Evolutionary conservation across 2,113 vertebrate species (phyloP).

Genomic region (Mohoua ochrocephala): DNA sequence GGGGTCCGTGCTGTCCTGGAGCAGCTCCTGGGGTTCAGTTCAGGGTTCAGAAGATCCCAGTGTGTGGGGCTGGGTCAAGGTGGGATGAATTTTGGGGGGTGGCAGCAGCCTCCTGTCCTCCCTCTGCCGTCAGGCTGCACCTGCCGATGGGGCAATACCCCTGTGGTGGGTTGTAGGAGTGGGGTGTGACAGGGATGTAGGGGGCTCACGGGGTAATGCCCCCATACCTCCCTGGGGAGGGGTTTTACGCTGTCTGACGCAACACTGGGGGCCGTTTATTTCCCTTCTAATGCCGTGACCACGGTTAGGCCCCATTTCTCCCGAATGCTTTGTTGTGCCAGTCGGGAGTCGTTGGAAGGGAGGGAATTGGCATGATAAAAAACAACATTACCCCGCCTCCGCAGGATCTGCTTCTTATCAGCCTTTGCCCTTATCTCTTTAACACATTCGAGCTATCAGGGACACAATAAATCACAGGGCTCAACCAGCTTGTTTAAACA

Average conservation of each 20-base stretch:
- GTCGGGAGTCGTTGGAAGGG: accelerated
- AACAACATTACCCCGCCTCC: not conserved
- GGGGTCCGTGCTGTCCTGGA: not conserved
- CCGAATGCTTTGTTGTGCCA: not conserved
- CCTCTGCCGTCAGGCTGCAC: not conserved
- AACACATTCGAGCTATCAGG: not conserved
- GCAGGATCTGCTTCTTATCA: not conserved
- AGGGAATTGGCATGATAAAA: not conserved
- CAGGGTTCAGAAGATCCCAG: not conserved
- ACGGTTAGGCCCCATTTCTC: not conserved
- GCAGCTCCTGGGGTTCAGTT: not conserved
- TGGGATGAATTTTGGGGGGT: not conserved
- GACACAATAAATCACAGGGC: not conserved
- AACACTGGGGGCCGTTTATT: not conserved
- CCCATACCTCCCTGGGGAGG: accelerated
- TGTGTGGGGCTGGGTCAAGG: not conserved
- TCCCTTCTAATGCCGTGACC: not conserved
- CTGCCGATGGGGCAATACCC: not conserved
- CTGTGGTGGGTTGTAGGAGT: not conserved
- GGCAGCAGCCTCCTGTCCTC: not conserved
- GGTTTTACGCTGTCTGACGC: not conserved
- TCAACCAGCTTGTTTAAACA: not conserved
- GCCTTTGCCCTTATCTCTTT: not conserved
- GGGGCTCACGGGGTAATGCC: not conserved
- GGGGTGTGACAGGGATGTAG: not conserved